These are phyloP conservation scores for Polypedilum vanderplanki DNA, from an alignment of 1,140 invertebrate genomes.

Conservation along the genomic window DNA sequence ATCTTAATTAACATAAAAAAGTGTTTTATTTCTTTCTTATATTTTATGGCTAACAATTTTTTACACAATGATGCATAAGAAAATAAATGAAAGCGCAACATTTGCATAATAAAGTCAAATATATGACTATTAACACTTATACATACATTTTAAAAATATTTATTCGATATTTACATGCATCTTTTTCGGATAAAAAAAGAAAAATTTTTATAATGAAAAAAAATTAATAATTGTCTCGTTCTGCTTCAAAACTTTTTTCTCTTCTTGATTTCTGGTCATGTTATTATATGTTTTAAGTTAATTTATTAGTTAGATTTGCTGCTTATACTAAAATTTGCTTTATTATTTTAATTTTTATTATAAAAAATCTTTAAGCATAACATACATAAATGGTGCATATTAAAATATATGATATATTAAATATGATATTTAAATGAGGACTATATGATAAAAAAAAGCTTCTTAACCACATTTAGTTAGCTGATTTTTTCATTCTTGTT, in stretches of 20 bases:
- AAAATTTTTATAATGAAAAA: conserved; percentile 5
- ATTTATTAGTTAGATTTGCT: background rate
- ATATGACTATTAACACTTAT: background rate
- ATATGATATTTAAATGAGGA: background rate
- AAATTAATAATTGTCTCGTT: background rate
- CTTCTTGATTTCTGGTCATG: background rate
- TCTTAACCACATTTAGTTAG: background rate
- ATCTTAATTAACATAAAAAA: conserved; percentile 7
- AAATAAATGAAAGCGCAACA: background rate
- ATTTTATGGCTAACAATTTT: background rate
- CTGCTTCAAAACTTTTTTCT: background rate
- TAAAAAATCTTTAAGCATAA: background rate
- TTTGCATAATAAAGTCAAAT: background rate
- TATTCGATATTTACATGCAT: background rate
- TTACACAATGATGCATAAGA: conserved; percentile 5
- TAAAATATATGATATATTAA: conserved; percentile 8
- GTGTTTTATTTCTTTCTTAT: background rate
- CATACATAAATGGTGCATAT: conserved; percentile 12
- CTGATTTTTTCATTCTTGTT: conserved; percentile 18
- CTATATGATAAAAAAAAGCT: conserved; percentile 9
- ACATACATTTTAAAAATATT: conserved; percentile 1
- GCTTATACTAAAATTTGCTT: background rate
- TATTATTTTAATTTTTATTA: conserved; percentile 1
- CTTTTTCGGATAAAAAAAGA: background rate
- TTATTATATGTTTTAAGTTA: background rate